A percentile compares a stretch with the other conserved stretches of the same genome.
Evolutionary conservation across 1,140 invertebrate species (phyloP).

Genomic region (Asbolus verrucosus): DNA sequence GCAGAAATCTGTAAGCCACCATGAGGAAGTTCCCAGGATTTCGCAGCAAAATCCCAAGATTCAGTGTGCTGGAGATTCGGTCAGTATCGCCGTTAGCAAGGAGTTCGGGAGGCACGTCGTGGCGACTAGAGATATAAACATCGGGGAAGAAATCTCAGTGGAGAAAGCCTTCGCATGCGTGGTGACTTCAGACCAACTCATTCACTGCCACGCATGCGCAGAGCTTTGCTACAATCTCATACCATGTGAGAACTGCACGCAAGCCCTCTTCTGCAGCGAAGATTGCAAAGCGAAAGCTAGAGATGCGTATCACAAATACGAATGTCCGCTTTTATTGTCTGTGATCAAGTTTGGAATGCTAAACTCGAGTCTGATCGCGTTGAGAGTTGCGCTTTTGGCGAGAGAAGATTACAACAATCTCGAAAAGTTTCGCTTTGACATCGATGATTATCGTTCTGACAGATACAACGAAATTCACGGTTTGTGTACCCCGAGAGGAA

Average conservation of each 20-base stretch:
- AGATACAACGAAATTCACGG: slow-evolving; percentile 69
- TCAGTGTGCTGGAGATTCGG: slow-evolving; percentile 69
- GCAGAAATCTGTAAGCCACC: no score
- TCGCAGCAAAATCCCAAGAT: slow-evolving; percentile 51
- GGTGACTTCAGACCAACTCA: slow-evolving; percentile 75
- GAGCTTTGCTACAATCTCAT: slow-evolving; percentile 74
- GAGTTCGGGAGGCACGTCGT: slow-evolving; percentile 75
- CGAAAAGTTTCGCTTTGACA: neutral
- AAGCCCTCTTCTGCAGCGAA: slow-evolving; percentile 78
- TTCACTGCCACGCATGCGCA: slow-evolving; percentile 85
- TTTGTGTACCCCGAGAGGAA: neutral
- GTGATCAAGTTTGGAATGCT: slow-evolving; percentile 69
- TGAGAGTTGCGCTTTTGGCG: slow-evolving; percentile 73
- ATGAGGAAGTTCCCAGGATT: slow-evolving; percentile 67
- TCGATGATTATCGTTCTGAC: slow-evolving; percentile 52
- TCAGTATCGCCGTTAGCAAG: slow-evolving; percentile 71
- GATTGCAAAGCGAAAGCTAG: slow-evolving; percentile 73
- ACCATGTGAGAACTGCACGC: slow-evolving; percentile 75
- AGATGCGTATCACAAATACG: slow-evolving; percentile 80
- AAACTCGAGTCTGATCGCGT: slow-evolving; percentile 73
- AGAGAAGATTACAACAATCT: slow-evolving; percentile 50
- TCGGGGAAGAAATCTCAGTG: slow-evolving; percentile 82
- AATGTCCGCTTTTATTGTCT: slow-evolving; percentile 77
- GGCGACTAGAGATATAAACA: slow-evolving; percentile 72
- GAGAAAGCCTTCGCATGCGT: slow-evolving; percentile 83